Evolutionary conservation across 2,113 vertebrate genomes (phyloP).

Genomic region (Cricetomys ansorgei): DNA sequence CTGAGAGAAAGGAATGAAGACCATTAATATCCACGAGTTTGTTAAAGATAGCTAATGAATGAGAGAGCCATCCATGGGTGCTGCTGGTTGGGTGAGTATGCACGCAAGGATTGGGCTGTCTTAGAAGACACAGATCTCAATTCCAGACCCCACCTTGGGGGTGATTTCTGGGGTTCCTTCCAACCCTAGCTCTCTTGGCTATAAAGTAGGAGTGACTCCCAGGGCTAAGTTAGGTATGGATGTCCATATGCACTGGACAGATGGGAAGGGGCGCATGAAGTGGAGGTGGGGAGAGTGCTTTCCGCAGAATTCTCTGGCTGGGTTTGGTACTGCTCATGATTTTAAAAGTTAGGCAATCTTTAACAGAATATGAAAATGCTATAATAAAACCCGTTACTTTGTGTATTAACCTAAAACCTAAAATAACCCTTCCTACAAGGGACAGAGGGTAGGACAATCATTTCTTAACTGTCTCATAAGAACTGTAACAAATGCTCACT

Average conservation of each 20-base stretch:
- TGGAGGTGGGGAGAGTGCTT: background rate
- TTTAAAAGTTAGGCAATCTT: background rate
- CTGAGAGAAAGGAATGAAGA: background rate
- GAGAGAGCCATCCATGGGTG: background rate
- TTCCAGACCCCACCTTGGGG: background rate
- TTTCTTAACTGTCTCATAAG: slow-evolving; percentile 9
- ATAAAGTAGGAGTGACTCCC: background rate
- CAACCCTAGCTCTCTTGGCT: background rate
- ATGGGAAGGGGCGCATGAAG: background rate
- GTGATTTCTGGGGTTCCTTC: background rate
- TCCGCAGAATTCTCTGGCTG: background rate
- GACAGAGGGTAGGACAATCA: background rate
- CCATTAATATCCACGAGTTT: background rate
- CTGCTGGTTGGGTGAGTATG: background rate
- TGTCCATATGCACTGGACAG: background rate
- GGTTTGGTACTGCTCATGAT: background rate
- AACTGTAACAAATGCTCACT: slow-evolving; percentile 14
- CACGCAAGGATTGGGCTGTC: background rate
- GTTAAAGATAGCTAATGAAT: background rate
- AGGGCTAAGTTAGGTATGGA: background rate
- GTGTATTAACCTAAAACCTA: background rate
- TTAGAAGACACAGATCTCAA: background rate
- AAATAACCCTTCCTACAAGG: background rate
- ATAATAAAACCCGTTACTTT: background rate
- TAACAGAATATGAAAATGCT: background rate